phyloP scores from a whole-genome alignment of 2,797 vertebrate genomes.

The Odontamblyopus lacepedii region DNA sequence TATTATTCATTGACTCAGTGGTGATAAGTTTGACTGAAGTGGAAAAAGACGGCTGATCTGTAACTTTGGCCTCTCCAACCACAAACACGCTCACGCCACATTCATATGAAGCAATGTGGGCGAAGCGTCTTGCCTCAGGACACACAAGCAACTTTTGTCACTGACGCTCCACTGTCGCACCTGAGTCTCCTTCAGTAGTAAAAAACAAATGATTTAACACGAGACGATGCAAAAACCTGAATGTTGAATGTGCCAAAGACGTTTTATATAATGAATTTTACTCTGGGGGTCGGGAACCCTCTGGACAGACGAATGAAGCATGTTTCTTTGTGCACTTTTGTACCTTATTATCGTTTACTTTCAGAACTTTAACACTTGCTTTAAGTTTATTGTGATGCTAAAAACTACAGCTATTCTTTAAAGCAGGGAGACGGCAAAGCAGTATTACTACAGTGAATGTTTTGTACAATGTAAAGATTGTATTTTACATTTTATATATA shows the following conservation, averaged over 20 bases:
- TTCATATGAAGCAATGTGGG: no score
- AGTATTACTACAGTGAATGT: constrained; percentile 9
- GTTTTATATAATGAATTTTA: neutral
- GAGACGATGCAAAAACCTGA: neutral
- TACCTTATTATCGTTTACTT: constrained; percentile 25
- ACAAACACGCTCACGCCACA: no score
- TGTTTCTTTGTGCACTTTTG: constrained; percentile 15
- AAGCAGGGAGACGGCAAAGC: neutral
- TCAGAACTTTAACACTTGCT: constrained; percentile 25
- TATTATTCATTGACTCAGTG: no score
- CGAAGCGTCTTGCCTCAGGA: no score
- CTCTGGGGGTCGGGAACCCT: constrained; percentile 51
- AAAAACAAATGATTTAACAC: no score
- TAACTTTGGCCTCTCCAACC: no score
- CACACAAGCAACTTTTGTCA: no score
- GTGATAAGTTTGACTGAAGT: no score
- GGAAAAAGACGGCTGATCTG: no score
- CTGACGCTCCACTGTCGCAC: no score
- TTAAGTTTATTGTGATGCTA: neutral
- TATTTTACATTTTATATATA: neutral
- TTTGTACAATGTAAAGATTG: constrained; percentile 1
- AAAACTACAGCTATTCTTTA: neutral
- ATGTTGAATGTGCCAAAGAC: neutral
- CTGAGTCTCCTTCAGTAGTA: no score
- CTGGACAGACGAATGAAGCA: neutral